Evolutionary conservation across 2,797 vertebrate genomes (phyloP), one percentile per base, ranked within the genome.

Genomic region (Natrix natrix): DNA sequence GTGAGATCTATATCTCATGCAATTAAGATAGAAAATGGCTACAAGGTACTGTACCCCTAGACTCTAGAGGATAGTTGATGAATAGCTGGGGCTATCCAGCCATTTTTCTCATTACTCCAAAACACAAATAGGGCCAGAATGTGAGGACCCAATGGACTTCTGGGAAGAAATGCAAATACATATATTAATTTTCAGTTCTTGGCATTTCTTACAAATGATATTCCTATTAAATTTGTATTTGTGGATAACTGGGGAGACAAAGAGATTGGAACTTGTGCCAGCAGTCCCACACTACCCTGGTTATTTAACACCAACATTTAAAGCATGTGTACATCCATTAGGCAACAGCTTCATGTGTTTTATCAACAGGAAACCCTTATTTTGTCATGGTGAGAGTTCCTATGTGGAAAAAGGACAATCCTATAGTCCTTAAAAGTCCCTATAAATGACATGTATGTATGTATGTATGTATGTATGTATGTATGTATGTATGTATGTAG

Each of bases 371-470:
- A 20, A 90, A 11, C 14, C 0, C 56, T 32, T 26, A 43, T n/a
- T n/a, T 28, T 55, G 22, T 52, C 6, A 74, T 12, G 20, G 5
- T 37, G 16, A 32, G 8, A 3, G 11, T 7, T 90, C 54, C 55
- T 90, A 1, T 60, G 10, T 43, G 52, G 37, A 60, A 59, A 86
- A 0, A 0, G 3, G 12, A 69, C 0, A 0, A 14, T 91, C 74
- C 74, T 87, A 95, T 95, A 94, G 37, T 88, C 0, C 0, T 28
- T 57, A 93, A 93, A 95, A 94, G 37, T 88, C 0, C 0, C 26
- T 57, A 93, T 93, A 95, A 61, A 61, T 24, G 60, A 61, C 22
- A 37, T 56, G 56, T 56, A 57, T 57, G 13, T 57, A 57, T 57
- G 56, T 57, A 57, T 17, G 56, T 20, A 57, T 16, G 56, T 26